Base-by-base conservation (phyloP, 37 sponge, comb jelly and placozoan species). In the Amphimedon queenslandica region DNA sequence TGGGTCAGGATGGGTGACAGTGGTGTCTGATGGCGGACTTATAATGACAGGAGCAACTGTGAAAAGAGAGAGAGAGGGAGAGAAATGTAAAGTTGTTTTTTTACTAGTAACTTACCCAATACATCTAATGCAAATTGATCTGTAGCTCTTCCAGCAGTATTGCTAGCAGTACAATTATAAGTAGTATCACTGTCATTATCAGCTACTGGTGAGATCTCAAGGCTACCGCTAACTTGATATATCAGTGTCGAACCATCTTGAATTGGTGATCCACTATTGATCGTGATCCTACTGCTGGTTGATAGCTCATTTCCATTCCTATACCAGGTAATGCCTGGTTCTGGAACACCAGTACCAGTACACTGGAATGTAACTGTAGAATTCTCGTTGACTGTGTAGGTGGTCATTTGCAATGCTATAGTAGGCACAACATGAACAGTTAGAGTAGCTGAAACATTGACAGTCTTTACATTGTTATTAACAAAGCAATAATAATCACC, bases 281-380 rank as follows among this genome's bases (percentile, higher is more conserved):
- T 18, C 13, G 53, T 47, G 21, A n/a, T 60, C 27, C 21, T 60
- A n/a, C 61, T n/a, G 5, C 24, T 6, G 23, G 27, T 25, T 25
- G 21, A 11, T 25, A 60, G 61, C 28, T 25, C 27, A n/a, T 13
- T 25, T 25, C 61, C 61, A 6, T 60, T n/a, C 28, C 16, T 69
- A 58, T 70, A 74, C 83, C 86, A 91, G 24, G 31, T 25, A 41
- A 91, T 81, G 53, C 37, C 42, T 2, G 92, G 92, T 10, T 76
- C 57, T 39, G 92, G 92, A 27, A 74, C 38, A 63, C 83, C 92
- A 64, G 34, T 63, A 55, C 80, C 87, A 23, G 30, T 76, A 41
- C 92, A 91, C 36, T 57, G 29, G n/a, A 88, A 65, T 27, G 33
- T 69, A 24, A 68, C 75, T 29, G 76, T 64, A 6, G 56, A 28